Evolutionary conservation across 2,888 invertebrate species (phyloP).

Genomic region (Adineta ricciae): DNA sequence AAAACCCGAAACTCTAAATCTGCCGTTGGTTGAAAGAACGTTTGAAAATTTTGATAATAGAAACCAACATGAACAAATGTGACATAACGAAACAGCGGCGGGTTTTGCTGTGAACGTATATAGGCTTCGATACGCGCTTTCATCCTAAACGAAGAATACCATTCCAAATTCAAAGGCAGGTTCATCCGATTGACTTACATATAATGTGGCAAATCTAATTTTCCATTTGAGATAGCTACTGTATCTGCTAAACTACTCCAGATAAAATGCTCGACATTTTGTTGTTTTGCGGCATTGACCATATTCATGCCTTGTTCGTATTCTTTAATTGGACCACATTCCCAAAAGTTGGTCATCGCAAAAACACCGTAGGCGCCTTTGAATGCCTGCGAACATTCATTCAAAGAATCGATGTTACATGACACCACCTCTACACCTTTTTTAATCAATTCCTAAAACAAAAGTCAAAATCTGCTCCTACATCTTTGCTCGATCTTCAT

Average conservation of each 20-base stretch:
- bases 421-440: neutral
- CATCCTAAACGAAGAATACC: neutral
- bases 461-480: too few species aligned
- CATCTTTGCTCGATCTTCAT: neutral
- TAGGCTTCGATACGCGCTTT: neutral
- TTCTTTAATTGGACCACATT: neutral
- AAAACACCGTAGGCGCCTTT: neutral
- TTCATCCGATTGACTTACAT: neutral
- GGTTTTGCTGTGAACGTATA: neutral
- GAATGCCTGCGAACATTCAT: neutral
- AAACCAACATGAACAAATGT: slow-evolving; percentile 8
- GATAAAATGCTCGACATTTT: neutral
- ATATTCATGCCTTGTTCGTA: slow-evolving; percentile 17
- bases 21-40: neutral
- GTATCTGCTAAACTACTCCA: slow-evolving; percentile 9
- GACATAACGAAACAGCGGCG: neutral
- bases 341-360: neutral
- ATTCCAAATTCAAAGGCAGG: too few species aligned
- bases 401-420: neutral
- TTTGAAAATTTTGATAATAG: slow-evolving; percentile 21
- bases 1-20: neutral
- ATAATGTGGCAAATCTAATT: slow-evolving; percentile 18
- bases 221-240: neutral
- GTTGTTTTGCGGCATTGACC: neutral
- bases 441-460: neutral